Percentiles rank a stretch among this genome's conserved stretches.
Conservation (phyloP, 2,888 invertebrate genomes). For the Monopis laevigella region DNA sequence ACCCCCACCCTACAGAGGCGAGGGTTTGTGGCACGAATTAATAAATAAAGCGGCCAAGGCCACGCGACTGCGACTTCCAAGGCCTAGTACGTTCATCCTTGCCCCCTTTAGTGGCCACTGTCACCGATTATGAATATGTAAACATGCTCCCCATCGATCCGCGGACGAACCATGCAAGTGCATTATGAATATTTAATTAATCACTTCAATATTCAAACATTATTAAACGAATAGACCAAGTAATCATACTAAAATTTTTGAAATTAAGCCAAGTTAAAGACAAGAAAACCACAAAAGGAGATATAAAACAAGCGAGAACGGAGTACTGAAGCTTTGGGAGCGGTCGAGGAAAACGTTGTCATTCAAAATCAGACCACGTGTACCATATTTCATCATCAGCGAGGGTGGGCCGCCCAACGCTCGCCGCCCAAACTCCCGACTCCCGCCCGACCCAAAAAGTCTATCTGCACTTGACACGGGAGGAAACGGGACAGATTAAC, state of each 20-base stretch:
- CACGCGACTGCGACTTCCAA: slow-evolving; percentile 34
- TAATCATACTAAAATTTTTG: too few species aligned
- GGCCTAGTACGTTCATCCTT: slow-evolving; percentile 30
- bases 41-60: slow-evolving; percentile 61
- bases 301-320: slow-evolving; percentile 3
- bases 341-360: slow-evolving; percentile 70
- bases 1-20: slow-evolving; percentile 23
- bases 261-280: too few species aligned
- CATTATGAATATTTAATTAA: too few species aligned
- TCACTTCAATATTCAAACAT: too few species aligned
- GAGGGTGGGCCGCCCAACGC: slow-evolving; percentile 35
- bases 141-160: slow-evolving; percentile 5
- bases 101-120: slow-evolving; percentile 28
- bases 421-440: slow-evolving; percentile 30
- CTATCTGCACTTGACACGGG: slow-evolving; percentile 67
- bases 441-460: slow-evolving; percentile 53
- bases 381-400: slow-evolving; percentile 78
- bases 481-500: slow-evolving; percentile 67
- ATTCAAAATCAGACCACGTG: slow-evolving; percentile 79
- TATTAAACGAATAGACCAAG: too few species aligned
- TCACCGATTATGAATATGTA: slow-evolving; percentile 1
- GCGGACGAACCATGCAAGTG: too few species aligned
- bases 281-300: too few species aligned
- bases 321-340: slow-evolving; percentile 24
- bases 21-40: slow-evolving; percentile 52